Evolutionary conservation across 2,113 vertebrate species (phyloP).

Genomic region (Vulpes vulpes): DNA sequence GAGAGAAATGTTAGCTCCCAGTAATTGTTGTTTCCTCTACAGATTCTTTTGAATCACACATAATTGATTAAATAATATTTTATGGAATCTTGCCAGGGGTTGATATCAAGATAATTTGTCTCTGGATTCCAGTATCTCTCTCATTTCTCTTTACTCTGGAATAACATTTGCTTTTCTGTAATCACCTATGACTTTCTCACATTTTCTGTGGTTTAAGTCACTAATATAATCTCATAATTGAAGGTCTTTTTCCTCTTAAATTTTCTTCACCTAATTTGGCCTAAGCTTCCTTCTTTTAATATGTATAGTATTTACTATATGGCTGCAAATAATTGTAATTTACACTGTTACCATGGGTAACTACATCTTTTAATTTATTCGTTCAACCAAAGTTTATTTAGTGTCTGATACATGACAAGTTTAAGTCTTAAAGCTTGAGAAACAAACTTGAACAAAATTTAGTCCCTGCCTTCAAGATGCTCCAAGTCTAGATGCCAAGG

Average conservation of each 20-base stretch:
- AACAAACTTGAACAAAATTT: constrained; percentile 37
- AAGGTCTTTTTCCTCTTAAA: not conserved
- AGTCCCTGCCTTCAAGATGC: not conserved
- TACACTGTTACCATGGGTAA: not conserved
- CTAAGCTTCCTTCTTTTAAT: constrained; percentile 6
- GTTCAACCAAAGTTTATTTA: not conserved
- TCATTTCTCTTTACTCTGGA: not conserved
- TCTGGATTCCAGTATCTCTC: constrained; percentile 14
- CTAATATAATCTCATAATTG: not conserved
- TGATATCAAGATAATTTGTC: not conserved
- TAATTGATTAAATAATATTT: constrained; percentile 25
- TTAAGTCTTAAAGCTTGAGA: constrained; percentile 52
- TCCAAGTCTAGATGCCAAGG: not conserved
- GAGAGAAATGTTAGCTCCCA: not conserved
- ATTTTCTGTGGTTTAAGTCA: not conserved
- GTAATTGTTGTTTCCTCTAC: constrained; percentile 26
- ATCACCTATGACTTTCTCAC: not conserved
- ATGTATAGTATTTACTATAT: not conserved
- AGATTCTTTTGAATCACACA: not conserved
- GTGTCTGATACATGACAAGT: not conserved
- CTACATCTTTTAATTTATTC: constrained; percentile 21
- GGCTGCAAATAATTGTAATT: not conserved
- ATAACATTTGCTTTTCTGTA: constrained; percentile 19
- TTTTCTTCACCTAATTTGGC: not conserved
- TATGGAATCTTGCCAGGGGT: not conserved